A percentile compares a stretch with the other conserved stretches of the same genome.
Conservation (phyloP, 2,888 invertebrate species). For the Leptopilina drosophilae region DNA sequence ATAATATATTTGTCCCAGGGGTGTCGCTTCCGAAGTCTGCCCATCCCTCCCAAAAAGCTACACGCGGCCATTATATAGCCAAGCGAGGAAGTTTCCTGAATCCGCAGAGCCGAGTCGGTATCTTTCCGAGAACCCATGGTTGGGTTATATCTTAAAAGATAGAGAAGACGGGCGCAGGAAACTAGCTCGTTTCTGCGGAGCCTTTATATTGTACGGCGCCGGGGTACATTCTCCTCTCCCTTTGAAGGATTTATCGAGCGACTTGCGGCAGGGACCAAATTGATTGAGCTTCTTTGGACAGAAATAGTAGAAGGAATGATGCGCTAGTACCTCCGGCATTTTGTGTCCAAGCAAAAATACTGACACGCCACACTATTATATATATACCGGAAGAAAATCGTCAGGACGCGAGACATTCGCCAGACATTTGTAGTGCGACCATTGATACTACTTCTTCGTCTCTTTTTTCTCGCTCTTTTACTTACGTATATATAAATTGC, state of each 20-base stretch:
- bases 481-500: slow-evolving; percentile 20
- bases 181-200: slow-evolving; percentile 39
- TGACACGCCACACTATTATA: not conserved
- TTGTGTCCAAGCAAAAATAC: slow-evolving; percentile 22
- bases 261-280: slow-evolving; percentile 24
- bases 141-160: slow-evolving; percentile 26
- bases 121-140: slow-evolving; percentile 26
- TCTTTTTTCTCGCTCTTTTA: slow-evolving; percentile 15
- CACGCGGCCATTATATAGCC: slow-evolving; percentile 68
- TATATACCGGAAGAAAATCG: slow-evolving; percentile 26
- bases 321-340: slow-evolving; percentile 19
- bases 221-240: slow-evolving; percentile 9
- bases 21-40: slow-evolving; percentile 68
- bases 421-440: slow-evolving; percentile 21
- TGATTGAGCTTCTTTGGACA: slow-evolving; percentile 39
- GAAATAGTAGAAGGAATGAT: slow-evolving; percentile 26
- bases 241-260: slow-evolving; percentile 39
- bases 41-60: slow-evolving; percentile 59
- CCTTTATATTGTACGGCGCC: slow-evolving; percentile 32
- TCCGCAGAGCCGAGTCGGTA: slow-evolving; percentile 27
- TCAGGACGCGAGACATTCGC: slow-evolving; percentile 24
- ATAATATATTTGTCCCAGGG: slow-evolving; percentile 73
- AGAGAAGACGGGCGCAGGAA: slow-evolving; percentile 19
- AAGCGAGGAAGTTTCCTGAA: slow-evolving; percentile 50
- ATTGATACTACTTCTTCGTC: slow-evolving; percentile 17